phyloP scores from a whole-genome alignment of 2,797 vertebrate species.

The Urocyon cinereoargenteus region DNA sequence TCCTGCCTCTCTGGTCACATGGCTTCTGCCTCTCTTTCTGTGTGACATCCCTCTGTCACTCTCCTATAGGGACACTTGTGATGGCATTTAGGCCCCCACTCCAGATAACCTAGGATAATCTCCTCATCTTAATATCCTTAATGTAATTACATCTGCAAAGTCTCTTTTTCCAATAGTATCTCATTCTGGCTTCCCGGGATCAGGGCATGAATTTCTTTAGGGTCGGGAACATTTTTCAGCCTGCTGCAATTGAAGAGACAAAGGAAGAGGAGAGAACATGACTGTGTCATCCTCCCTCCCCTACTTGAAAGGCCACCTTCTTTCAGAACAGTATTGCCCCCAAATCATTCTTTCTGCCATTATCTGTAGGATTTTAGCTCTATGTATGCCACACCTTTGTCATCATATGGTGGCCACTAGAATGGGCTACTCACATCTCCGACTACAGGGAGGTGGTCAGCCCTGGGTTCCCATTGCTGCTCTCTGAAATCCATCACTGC shows the following conservation, averaged over 20 bases:
- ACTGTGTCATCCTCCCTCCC: not conserved
- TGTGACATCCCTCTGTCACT: not conserved
- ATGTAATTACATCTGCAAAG: not conserved
- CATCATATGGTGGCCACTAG: rapidly evolving
- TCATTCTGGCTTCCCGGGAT: not conserved
- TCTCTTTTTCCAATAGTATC: not conserved
- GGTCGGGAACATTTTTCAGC: not conserved
- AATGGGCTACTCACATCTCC: not conserved
- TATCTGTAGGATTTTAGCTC: not conserved
- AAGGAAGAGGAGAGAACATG: not conserved
- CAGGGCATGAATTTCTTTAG: not conserved
- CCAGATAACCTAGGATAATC: not conserved
- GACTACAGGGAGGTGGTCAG: not conserved
- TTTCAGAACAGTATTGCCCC: not conserved
- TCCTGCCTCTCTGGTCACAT: not conserved
- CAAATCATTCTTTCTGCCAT: not conserved
- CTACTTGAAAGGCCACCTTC: not conserved
- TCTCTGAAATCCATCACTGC: not conserved
- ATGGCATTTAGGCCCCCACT: not conserved
- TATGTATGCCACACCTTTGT: not conserved
- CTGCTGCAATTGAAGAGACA: not conserved
- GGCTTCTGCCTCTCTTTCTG: not conserved
- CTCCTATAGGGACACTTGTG: not conserved
- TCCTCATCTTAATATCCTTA: not conserved
- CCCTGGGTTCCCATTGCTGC: not conserved